These are phyloP conservation scores for Dicyrtomina minuta DNA, from an alignment of 2,888 invertebrate genomes.

Conservation along the genomic window DNA sequence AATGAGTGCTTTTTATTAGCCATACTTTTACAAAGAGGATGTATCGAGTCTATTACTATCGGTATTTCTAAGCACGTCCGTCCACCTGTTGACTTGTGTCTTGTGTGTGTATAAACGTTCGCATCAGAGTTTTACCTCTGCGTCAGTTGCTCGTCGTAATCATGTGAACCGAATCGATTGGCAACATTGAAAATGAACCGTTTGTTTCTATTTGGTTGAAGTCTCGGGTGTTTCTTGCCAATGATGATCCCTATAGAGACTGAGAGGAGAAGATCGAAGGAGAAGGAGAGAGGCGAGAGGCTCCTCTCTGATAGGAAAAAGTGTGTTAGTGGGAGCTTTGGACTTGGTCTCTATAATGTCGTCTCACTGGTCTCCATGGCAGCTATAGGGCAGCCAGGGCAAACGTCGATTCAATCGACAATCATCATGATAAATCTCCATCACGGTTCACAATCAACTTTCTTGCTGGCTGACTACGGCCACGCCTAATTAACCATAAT, in stretches of 20 bases:
- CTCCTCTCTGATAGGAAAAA: background rate
- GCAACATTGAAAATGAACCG: slow-evolving; percentile 6
- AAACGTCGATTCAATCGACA: slow-evolving; percentile 16
- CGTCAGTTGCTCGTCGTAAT: slow-evolving; percentile 17
- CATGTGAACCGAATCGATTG: slow-evolving; percentile 26
- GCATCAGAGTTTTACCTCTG: background rate
- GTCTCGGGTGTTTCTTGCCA: slow-evolving; percentile 20
- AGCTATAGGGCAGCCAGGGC: background rate
- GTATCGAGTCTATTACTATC: no score
- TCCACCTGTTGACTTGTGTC: no score
- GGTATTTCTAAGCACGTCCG: no score
- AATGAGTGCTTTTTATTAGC: no score
- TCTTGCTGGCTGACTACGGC: slow-evolving; percentile 10
- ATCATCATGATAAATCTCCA: slow-evolving; percentile 33
- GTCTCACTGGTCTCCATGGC: background rate
- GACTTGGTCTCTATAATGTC: background rate
- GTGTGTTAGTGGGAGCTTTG: slow-evolving; percentile 19
- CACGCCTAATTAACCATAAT: slow-evolving; percentile 17
- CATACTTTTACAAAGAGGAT: no score
- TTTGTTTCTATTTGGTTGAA: slow-evolving; percentile 30
- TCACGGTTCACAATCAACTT: slow-evolving; percentile 22
- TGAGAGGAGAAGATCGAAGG: background rate
- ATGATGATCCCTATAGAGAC: background rate
- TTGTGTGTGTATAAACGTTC: no score
- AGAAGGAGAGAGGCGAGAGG: no score